Base-by-base conservation (phyloP, 2,888 invertebrate genomes). In the Liopterus haemorrhoidalis region DNA sequence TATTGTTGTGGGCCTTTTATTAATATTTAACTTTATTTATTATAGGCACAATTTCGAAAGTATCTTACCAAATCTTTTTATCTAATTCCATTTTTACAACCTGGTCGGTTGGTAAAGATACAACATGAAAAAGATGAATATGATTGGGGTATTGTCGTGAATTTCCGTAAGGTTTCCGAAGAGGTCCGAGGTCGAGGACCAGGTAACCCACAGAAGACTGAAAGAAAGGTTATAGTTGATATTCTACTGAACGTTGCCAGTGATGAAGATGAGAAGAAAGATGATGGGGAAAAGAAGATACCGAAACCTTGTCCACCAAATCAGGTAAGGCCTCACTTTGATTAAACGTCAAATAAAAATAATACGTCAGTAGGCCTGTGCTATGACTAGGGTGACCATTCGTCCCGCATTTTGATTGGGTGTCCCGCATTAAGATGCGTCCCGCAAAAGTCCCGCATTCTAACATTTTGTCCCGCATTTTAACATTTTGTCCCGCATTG, bases 121-220 rank as follows among this genome's bases (percentile, higher is more conserved):
- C 85, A 88, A 69, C 85, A 85, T 54, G 85, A 84, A 31, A 81
- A 80, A 22, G 77, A 85, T 53, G 87, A 90, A 60, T 97, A 92
- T 66, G 96, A 94, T 58, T 99, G 99, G 97, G 95, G 95, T 8
- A 87, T 92, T 35, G 82, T 99, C 40, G 80, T 99, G 1, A 94
- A 93, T 68, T 94, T 91, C 62, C 85, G 87, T 59, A 68, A 68
- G 53, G 59, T 62, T 2, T 51, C 56, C 8, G 58, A 65, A 36
- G 52, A 49, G 22, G 49, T 52, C 2, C 53, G 52, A 4, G 59
- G 57, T 51, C 57, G 58, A 1, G 57, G 66, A 18, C 67, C 68
- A 1, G 65, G 67, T 22, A 78, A 79, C 61, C 74, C 79, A 0
- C 59, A 72, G 9, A 71, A 74, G 3, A 69, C 73, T 0, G 76